Base-by-base conservation (phyloP, 2,888 invertebrate genomes). In the Zeuzera pyrina region DNA sequence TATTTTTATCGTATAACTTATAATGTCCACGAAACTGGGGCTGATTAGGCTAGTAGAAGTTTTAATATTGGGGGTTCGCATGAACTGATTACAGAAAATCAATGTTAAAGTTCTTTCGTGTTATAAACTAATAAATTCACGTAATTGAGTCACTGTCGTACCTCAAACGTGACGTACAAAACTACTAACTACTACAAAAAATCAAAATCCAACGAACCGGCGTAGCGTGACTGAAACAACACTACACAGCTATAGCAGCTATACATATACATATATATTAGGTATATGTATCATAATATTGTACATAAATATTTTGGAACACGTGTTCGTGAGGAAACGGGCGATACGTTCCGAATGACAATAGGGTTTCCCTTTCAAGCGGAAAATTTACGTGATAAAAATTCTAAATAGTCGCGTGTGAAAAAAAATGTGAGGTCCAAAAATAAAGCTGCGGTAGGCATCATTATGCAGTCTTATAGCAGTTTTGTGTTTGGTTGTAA, bases 301-400 rank as follows among this genome's bases (percentile, higher is more conserved):
- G 63, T 57, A 66, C 63, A 65, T 67, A 67, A 47, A 45, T 14
- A 49, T 47, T 41, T 61, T 57, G 54, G 54, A 71, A 78, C 78
- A 78, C 78, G 79, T 79, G 81, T 83, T 76, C 57, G 69, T 70
- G 58, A 74, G 78, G 77, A 79, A 76, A 73, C 71, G 63, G 52
- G 52, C 51, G 56, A 57, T 66, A 62, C 65, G 68, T 58, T 47
- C 52, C 46, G 81, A 79, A 83, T 81, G 66, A 77, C 81, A 81
- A 81, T 81, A 61, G 61, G 69, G 74, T 79, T 81, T 81, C 81
- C 79, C 79, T 83, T 78, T 77, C 77, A 60, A 72, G 71, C 72
- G 70, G 74, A 73, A 83, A 79, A 81, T 79, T 79, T 78, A 81
- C 81, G 83, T 83, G 83, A 78, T 78, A 74, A 68, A 79, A 73